These are phyloP conservation scores for Sparus aurata DNA, from an alignment of 2,797 vertebrate species.

Conservation along the genomic window DNA sequence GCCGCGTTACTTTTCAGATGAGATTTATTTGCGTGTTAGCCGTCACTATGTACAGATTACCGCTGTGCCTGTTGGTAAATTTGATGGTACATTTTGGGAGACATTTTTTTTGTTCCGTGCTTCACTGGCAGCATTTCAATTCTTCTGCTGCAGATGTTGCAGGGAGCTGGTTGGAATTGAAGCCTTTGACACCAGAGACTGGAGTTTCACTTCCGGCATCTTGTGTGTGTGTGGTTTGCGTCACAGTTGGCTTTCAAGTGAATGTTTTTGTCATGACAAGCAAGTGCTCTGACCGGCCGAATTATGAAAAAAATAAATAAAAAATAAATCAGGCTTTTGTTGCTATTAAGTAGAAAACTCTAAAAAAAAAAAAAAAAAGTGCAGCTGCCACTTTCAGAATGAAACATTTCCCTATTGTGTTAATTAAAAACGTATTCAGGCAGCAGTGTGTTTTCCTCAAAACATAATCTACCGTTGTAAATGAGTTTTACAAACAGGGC, in stretches of 20 bases:
- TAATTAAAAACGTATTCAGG: background rate
- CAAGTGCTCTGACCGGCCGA: background rate
- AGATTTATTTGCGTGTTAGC: background rate
- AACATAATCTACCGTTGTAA: background rate
- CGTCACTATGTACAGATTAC: background rate
- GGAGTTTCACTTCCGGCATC: no score
- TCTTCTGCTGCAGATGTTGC: background rate
- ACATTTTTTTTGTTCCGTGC: background rate
- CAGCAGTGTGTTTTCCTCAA: background rate
- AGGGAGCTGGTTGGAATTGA: background rate
- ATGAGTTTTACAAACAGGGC: background rate
- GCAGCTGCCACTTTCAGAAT: background rate
- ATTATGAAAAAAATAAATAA: background rate
- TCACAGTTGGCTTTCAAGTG: background rate
- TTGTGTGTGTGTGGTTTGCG: no score
- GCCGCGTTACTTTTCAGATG: background rate
- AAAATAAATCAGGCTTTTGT: background rate
- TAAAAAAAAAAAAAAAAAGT: no score
- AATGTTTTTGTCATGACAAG: no score
- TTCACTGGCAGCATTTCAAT: background rate
- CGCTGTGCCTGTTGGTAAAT: no score
- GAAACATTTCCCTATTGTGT: background rate
- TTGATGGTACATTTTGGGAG: background rate
- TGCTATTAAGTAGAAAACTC: background rate
- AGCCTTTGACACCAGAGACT: background rate